These are phyloP conservation scores for Papilio glaucus DNA, from an alignment of 1,140 invertebrate species.

Conservation along the genomic window DNA sequence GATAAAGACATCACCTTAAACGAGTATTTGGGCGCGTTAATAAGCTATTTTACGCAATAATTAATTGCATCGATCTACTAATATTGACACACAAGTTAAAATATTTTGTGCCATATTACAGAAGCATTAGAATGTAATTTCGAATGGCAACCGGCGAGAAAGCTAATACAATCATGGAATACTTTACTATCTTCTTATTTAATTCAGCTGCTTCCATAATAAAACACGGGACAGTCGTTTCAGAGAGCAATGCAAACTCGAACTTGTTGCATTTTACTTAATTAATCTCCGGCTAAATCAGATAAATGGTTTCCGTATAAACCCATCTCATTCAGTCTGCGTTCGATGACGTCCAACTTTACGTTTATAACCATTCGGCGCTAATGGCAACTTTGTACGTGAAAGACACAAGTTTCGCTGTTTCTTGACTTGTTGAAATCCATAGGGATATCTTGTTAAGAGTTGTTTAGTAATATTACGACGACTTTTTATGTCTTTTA, in stretches of 20 bases:
- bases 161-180: conserved; percentile 51
- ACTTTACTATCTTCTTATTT: conserved; percentile 63
- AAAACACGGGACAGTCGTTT: conserved; percentile 73
- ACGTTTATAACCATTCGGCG: conserved; percentile 21
- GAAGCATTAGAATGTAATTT: conserved; percentile 19
- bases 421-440: background rate
- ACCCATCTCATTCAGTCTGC: conserved; percentile 55
- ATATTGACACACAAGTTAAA: conserved; percentile 4
- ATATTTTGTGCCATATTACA: conserved; percentile 22
- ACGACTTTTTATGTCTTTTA: background rate
- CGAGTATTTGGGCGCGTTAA: conserved; percentile 37
- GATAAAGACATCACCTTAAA: conserved; percentile 34
- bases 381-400: conserved; percentile 26
- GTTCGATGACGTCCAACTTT: conserved; percentile 50
- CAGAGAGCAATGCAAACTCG: conserved; percentile 74
- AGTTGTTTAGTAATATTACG: conserved; percentile 25
- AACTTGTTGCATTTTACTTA: conserved; percentile 82
- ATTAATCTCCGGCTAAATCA: conserved; percentile 76
- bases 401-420: conserved; percentile 17
- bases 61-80: conserved; percentile 36
- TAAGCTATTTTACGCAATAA: conserved; percentile 35
- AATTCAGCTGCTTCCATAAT: conserved; percentile 74
- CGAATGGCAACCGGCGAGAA: conserved; percentile 33
- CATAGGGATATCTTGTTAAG: conserved; percentile 12
- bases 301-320: conserved; percentile 66